phyloP scores from a whole-genome alignment of 2,113 vertebrate species.

The Tupaia tana region DNA sequence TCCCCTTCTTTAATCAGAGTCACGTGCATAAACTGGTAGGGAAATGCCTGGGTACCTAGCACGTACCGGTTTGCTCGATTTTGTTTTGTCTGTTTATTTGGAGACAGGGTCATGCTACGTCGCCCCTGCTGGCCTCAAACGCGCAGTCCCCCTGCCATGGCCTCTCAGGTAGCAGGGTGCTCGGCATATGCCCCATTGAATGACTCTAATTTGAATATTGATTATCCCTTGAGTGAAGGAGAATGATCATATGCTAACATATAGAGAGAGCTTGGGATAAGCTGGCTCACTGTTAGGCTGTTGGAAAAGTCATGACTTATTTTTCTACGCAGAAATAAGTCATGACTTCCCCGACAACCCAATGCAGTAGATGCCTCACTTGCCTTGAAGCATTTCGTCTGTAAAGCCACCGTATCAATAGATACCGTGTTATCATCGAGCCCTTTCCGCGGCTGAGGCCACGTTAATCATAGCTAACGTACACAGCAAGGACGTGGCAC shows the following conservation, averaged over 20 bases:
- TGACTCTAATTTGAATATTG: rapidly evolving
- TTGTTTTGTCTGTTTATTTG: too few species aligned
- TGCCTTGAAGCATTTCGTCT: too few species aligned
- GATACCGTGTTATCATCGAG: rapidly evolving
- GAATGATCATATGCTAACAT: rapidly evolving
- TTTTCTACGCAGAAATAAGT: too few species aligned
- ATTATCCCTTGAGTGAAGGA: neutral
- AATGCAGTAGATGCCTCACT: neutral
- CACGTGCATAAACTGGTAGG: rapidly evolving
- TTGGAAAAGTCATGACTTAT: too few species aligned
- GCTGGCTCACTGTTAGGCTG: rapidly evolving
- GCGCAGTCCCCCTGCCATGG: too few species aligned
- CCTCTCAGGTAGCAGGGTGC: too few species aligned
- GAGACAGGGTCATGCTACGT: too few species aligned
- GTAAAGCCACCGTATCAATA: rapidly evolving
- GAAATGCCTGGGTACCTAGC: neutral
- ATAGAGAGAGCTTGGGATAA: neutral
- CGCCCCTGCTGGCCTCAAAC: too few species aligned
- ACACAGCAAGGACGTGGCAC: rapidly evolving
- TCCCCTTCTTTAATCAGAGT: neutral
- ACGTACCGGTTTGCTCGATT: too few species aligned
- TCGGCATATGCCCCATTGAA: too few species aligned
- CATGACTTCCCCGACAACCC: too few species aligned
- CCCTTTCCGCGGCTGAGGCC: rapidly evolving
- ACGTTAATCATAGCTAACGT: rapidly evolving